Conservation (phyloP, 2,888 invertebrate genomes). For the Diarsia brunnea region DNA sequence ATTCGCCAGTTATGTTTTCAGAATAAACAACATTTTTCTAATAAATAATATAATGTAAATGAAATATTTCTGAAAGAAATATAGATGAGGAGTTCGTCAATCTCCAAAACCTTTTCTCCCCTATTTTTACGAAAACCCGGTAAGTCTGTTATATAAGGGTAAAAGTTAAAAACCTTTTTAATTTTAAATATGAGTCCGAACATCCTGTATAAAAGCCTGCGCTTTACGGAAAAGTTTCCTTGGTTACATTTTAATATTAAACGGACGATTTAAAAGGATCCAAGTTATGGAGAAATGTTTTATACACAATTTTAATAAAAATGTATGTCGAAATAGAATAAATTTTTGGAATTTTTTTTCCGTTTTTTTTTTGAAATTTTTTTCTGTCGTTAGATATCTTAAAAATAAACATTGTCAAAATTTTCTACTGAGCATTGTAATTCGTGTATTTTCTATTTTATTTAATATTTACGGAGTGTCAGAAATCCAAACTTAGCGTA, state of each 20-base stretch:
- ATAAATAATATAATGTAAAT: neutral
- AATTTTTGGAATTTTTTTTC: neutral
- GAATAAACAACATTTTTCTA: neutral
- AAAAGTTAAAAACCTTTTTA: slow-evolving; percentile 18
- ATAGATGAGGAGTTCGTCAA: neutral
- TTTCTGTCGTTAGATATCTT: neutral
- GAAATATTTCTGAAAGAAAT: neutral
- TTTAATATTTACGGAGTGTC: neutral
- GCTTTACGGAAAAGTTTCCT: slow-evolving; percentile 5
- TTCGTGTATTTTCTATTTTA: neutral
- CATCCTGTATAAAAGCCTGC: neutral
- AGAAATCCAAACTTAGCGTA: too few species aligned
- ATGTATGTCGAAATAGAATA: neutral
- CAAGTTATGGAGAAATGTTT: neutral
- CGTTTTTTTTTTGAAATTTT: neutral
- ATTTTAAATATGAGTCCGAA: slow-evolving; percentile 34
- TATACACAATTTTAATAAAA: neutral
- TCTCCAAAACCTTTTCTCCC: neutral
- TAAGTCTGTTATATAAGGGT: neutral
- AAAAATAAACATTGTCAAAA: too few species aligned
- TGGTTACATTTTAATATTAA: slow-evolving; percentile 11
- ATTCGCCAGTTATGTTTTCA: neutral
- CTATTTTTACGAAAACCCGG: slow-evolving; percentile 8
- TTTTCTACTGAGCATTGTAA: neutral
- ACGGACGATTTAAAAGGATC: slow-evolving; percentile 4